Conservation (phyloP, 2,113 vertebrate genomes). For the Hippopotamus amphibius region DNA sequence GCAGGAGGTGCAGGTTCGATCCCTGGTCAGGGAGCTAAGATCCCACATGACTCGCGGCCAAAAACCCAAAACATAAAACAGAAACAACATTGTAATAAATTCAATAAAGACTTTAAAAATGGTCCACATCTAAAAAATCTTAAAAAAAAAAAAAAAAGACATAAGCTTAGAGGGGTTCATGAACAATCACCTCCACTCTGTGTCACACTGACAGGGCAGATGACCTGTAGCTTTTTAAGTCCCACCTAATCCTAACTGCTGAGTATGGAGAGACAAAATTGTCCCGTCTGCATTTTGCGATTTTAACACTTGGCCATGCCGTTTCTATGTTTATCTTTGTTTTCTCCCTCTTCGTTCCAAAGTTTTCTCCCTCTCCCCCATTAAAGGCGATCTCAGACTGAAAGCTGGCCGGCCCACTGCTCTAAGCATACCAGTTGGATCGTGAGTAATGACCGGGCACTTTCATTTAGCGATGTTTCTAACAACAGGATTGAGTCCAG, state of each 20-base stretch:
- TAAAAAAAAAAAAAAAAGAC: no score
- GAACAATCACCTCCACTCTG: neutral
- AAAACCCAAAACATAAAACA: no score
- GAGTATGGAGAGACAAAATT: slow-evolving; percentile 72
- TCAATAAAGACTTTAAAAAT: no score
- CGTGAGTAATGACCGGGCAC: slow-evolving; percentile 80
- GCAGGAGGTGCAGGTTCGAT: no score
- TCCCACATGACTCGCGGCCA: no score
- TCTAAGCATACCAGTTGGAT: slow-evolving; percentile 71
- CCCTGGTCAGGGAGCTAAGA: no score
- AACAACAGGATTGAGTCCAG: slow-evolving; percentile 76
- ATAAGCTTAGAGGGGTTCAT: neutral
- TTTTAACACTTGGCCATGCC: slow-evolving; percentile 70
- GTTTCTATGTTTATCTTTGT: slow-evolving; percentile 84
- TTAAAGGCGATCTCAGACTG: slow-evolving; percentile 80
- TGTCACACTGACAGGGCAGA: slow-evolving; percentile 1
- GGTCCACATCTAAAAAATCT: no score
- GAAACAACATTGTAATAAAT: no score
- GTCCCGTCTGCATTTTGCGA: slow-evolving; percentile 67
- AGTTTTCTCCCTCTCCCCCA: slow-evolving; percentile 58
- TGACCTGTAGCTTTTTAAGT: slow-evolving; percentile 64
- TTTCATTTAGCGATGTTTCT: slow-evolving; percentile 79
- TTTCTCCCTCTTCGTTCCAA: slow-evolving; percentile 77
- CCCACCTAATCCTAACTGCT: slow-evolving; percentile 54
- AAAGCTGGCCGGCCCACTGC: slow-evolving; percentile 74